These are phyloP conservation scores for Sebastes itinus DNA, from an alignment of 2,797 vertebrate species.

Conservation along the genomic window DNA sequence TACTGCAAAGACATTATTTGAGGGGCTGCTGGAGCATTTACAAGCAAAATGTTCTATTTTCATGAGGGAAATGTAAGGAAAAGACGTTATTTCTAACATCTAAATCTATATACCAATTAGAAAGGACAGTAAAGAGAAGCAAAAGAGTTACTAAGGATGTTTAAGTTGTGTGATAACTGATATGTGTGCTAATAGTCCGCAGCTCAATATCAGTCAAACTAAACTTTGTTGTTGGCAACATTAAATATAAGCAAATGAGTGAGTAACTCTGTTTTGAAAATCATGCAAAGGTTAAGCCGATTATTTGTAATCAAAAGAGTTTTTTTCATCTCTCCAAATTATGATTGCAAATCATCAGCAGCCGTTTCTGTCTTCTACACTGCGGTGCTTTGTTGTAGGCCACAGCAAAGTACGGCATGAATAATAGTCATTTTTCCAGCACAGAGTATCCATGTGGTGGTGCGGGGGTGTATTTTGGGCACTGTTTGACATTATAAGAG, in stretches of 20 bases:
- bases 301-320: conserved; percentile 17
- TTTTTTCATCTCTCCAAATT: conserved; percentile 20
- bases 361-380: conserved; percentile 8
- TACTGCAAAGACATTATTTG: neutral
- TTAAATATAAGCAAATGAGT: neutral
- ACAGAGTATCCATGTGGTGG: conserved; percentile 56
- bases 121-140: neutral
- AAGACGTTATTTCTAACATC: neutral
- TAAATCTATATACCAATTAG: neutral
- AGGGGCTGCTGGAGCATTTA: neutral
- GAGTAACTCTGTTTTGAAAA: conserved; percentile 12
- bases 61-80: neutral
- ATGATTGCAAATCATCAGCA: conserved; percentile 40
- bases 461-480: conserved; percentile 65
- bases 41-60: neutral
- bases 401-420: conserved; percentile 47
- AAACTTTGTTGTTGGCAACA: conserved; percentile 7
- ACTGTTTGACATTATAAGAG: conserved; percentile 69
- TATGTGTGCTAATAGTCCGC: neutral
- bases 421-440: conserved; percentile 63
- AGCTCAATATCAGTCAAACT: conserved; percentile 3
- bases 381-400: conserved; percentile 22
- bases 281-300: conserved; percentile 13
- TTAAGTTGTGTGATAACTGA: neutral
- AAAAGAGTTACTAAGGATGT: neutral